These are phyloP conservation scores for Oxygymnocypris stewartii DNA, from an alignment of 2,113 vertebrate species.

Conservation along the genomic window DNA sequence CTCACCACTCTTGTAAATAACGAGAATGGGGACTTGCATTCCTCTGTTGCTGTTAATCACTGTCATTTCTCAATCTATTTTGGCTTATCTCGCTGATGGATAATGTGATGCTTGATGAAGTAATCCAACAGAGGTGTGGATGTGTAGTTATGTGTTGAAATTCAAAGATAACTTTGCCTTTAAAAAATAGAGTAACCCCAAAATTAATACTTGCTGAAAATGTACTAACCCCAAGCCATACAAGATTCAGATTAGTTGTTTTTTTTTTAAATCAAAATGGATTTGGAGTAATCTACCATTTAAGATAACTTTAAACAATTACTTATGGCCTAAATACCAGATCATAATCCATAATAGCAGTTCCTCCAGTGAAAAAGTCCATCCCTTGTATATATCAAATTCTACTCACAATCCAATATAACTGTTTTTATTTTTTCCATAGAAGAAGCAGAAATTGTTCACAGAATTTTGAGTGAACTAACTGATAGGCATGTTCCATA, in stretches of 20 bases:
- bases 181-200: neutral
- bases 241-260: too few relatives aligned
- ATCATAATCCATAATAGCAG: neutral
- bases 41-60: constrained; percentile 71
- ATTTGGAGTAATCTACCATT: too few relatives aligned
- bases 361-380: neutral
- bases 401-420: too few relatives aligned
- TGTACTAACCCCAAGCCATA: neutral
- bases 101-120: constrained; percentile 62
- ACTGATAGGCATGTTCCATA: neutral
- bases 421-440: too few relatives aligned
- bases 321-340: neutral
- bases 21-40: constrained; percentile 71
- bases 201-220: neutral
- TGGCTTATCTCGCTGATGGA: constrained; percentile 65
- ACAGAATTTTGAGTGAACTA: neutral
- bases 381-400: neutral
- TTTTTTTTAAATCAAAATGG: too few relatives aligned
- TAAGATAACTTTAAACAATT: neutral
- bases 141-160: neutral
- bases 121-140: constrained; percentile 63
- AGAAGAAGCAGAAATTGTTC: too few relatives aligned
- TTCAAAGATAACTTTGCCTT: neutral
- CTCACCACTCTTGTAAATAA: constrained; percentile 61
- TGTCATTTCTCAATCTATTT: constrained; percentile 71